Evolutionary conservation across 2,888 invertebrate species (phyloP), one percentile per base, ranked within the genome.

Genomic region (Pocota personata): DNA sequence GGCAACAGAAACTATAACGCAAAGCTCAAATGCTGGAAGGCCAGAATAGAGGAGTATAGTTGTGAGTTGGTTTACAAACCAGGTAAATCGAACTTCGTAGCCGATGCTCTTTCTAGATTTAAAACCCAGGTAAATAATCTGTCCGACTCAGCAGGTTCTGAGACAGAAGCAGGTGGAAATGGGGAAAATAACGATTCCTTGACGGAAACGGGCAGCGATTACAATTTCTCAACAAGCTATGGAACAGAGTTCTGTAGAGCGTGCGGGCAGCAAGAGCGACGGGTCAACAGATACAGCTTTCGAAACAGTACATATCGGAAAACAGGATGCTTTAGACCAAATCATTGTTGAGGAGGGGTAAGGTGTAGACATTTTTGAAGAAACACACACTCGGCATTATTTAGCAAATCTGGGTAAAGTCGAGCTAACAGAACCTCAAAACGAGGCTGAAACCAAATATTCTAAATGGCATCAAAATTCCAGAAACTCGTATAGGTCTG

Each of bases 241-340:
- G 19, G 19, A 6, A 58, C 12, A 1, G 1, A 32, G 32, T 14
- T 7, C 32, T 16, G 5, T 27, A 1, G 32, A 32, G 16, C 3
- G 32, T 57, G 10, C 7, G 12, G 16, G 3, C 30, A 32, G 30
- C 55, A 10, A n/a, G n/a, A n/a, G n/a, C n/a, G n/a, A 16, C 10
- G 30, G 32, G 3, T 32, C 55, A 3, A 55, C 66, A 1, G 8
- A 30, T 19, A 50, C 67, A 8, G 35, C 24, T n/a, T 48, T 21
- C 14, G 77, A 48, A 5, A 87, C 86, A 1, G 27, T 62, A 2
- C 87, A 87, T 50, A 84, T 84, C 19, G 87, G 77, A 5, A 80
- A 83, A 14, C 77, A 88, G 30, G 82, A 86, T 27, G 62, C 43
- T 12, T 62, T 82, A 6, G 87, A n/a, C n/a, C n/a, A n/a, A n/a